Conservation (phyloP, 2,888 invertebrate genomes). For the Macropis europaea region DNA sequence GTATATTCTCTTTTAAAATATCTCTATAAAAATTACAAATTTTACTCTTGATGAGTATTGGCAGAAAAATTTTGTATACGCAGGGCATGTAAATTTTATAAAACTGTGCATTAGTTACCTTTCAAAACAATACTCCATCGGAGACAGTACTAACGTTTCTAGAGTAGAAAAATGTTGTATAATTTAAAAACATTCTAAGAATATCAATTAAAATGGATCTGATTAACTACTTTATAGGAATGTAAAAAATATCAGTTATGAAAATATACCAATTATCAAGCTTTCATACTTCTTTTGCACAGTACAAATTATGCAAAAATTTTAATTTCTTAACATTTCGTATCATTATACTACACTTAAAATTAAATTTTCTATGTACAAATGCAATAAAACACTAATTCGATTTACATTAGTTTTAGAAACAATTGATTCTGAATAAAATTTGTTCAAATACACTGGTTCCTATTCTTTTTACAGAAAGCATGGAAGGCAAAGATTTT, state of each 20-base stretch:
- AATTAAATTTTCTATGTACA: constrained; percentile 46
- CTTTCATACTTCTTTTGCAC: constrained; percentile 38
- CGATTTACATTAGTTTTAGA: constrained; percentile 2
- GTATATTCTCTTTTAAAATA: constrained; percentile 58
- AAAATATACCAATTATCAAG: constrained; percentile 66
- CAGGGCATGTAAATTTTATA: constrained; percentile 56
- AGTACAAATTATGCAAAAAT: constrained; percentile 40
- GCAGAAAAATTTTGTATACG: constrained; percentile 39
- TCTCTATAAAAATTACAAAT: constrained; percentile 61
- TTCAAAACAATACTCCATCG: constrained; percentile 32
- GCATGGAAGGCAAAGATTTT: constrained; percentile 56
- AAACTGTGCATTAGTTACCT: constrained; percentile 48
- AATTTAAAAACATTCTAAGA: constrained; percentile 50
- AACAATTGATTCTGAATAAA: constrained; percentile 12
- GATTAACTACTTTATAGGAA: constrained; percentile 67
- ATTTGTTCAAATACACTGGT: not conserved
- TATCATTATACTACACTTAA: constrained; percentile 29
- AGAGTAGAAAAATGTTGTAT: constrained; percentile 44
- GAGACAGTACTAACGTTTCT: constrained; percentile 36
- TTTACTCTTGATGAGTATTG: constrained; percentile 36
- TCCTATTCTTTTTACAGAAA: constrained; percentile 8
- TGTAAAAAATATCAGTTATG: constrained; percentile 66
- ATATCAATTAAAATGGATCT: constrained; percentile 54
- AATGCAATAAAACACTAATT: constrained; percentile 35
- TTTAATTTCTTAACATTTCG: constrained; percentile 35